Conservation (phyloP, 2,797 vertebrate genomes). For the Karalla daura region DNA sequence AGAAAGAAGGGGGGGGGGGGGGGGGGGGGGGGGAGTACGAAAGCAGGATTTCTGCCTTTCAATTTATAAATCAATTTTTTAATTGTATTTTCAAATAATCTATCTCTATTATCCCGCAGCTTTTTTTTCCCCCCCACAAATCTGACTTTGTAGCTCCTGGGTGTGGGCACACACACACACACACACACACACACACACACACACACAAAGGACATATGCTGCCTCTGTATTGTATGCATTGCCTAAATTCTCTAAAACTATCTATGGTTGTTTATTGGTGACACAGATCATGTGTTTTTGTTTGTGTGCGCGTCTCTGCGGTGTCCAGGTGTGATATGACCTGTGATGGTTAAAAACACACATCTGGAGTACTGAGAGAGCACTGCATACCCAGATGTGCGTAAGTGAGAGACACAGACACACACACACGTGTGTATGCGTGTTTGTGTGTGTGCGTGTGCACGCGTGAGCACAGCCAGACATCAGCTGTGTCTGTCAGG, state of each 20-base stretch:
- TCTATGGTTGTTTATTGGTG: slow-evolving; percentile 30
- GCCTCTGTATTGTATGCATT: not conserved
- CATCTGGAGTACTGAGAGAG: slow-evolving; percentile 79
- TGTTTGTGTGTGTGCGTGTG: slow-evolving; percentile 17
- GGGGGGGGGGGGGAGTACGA: slow-evolving; percentile 4
- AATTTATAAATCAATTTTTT: too few species aligned
- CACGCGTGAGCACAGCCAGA: too few species aligned
- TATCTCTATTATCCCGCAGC: too few species aligned
- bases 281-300: slow-evolving; percentile 49
- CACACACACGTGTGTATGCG: not conserved
- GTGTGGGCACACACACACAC: too few species aligned
- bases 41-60: too few species aligned
- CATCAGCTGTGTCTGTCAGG: slow-evolving; percentile 84
- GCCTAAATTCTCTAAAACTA: not conserved
- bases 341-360: slow-evolving; percentile 73
- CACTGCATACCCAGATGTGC: slow-evolving; percentile 80
- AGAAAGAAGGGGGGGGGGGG: not conserved
- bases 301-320: slow-evolving; percentile 41
- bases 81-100: too few species aligned
- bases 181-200: not conserved
- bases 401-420: slow-evolving; percentile 38
- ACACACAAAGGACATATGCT: not conserved
- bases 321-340: slow-evolving; percentile 82
- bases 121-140: too few species aligned
- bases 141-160: too few species aligned